Base-by-base conservation (phyloP, 1,140 invertebrate species). In the Drosophila varians region DNA sequence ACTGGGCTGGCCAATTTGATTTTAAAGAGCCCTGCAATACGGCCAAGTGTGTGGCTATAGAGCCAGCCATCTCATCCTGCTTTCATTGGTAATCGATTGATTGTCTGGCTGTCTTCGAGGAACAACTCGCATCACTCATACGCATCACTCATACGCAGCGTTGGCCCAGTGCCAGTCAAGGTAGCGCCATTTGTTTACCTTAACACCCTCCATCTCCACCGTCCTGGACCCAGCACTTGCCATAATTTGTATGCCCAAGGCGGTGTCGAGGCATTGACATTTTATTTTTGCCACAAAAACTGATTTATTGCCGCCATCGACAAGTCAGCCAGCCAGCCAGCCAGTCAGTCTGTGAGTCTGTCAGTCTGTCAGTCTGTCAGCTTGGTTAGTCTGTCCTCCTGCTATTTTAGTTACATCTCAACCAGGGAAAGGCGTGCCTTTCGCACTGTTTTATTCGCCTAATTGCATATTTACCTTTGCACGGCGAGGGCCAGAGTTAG, bases 401-500 rank as follows among this genome's bases (percentile, higher is more conserved):
- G 36, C 4, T 7, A 38, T 12, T 14, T 38, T 38, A 38, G 38
- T 54, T 40, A 61, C 60, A 26, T 46, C 45, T 64, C 58, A 48
- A 28, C 38, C 9, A 0, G 16, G 1, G 8, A 23, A 14, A 18
- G 48, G 47, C 28, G 26, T n/a, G 25, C n/a, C n/a, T n/a, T n/a
- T n/a, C 21, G 21, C 43, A 18, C 31, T 43, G 46, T 53, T 70
- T 71, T 72, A 61, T 72, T 61, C 40, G 55, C 55, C 31, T 58
- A 61, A 72, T 76, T 76, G 48, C 64, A 87, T 73, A 78, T 72
- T 86, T 89, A 91, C 90, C 96, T 93, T 92, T 98, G 97, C 1
- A 96, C 95, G 2, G 97, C 97, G 25, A 98, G 92, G 1, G 96
- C 95, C 55, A 98, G 91, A 0, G 97, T 98, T 60, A 98, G 92